phyloP scores from a whole-genome alignment of 2,113 vertebrate genomes.

The Thamnophis sirtalis region DNA sequence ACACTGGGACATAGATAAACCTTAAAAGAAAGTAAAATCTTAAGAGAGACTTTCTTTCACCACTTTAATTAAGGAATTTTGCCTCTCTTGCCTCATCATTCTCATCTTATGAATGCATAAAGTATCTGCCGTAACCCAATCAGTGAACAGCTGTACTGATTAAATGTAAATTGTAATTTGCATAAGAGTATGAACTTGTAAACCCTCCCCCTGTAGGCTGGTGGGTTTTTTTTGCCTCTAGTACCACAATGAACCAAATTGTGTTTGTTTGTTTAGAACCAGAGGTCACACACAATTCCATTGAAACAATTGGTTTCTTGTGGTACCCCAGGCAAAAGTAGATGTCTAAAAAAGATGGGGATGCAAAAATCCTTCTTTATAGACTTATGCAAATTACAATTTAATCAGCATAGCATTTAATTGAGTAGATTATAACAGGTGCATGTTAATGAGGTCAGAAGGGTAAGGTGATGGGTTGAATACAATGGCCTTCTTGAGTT shows the following conservation, averaged over 20 bases:
- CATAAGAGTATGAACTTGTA: background rate
- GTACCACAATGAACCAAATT: background rate
- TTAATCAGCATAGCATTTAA: background rate
- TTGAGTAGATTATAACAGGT: background rate
- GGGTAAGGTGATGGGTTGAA: background rate
- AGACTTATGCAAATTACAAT: background rate
- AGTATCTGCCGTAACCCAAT: background rate
- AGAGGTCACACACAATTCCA: background rate
- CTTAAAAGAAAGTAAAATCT: background rate
- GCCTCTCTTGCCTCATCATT: background rate
- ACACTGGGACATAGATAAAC: background rate
- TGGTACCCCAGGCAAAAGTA: background rate
- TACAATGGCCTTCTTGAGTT: background rate
- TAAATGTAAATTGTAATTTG: background rate
- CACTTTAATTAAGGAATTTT: background rate
- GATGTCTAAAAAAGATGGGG: background rate
- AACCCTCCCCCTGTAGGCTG: background rate
- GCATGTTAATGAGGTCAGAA: background rate
- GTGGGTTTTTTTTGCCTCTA: background rate
- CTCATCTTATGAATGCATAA: background rate
- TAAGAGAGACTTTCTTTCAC: background rate
- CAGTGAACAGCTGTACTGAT: background rate
- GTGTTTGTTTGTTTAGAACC: background rate
- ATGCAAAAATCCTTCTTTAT: background rate
- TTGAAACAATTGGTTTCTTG: background rate